Evolutionary conservation across 2,888 invertebrate species (phyloP).

Genomic region (Fragum sueziense): DNA sequence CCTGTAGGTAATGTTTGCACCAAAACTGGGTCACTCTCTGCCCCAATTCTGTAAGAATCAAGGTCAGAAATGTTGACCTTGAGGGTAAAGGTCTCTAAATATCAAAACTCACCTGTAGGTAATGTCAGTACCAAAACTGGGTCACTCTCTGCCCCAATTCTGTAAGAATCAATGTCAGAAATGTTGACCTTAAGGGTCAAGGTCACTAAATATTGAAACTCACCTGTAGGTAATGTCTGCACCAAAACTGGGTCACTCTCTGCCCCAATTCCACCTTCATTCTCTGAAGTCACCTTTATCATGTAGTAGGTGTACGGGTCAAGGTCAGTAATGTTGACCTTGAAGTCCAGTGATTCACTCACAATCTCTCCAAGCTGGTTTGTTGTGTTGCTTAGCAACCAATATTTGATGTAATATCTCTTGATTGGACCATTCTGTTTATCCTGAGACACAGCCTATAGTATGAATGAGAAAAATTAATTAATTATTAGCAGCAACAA

Average conservation of each 20-base stretch:
- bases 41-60: constrained; percentile 69
- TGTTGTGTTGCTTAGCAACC: constrained; percentile 53
- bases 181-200: constrained; percentile 73
- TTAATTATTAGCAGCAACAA: too few relatives aligned
- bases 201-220: constrained; percentile 36
- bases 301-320: constrained; percentile 72
- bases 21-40: constrained; percentile 52
- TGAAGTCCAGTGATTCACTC: constrained; percentile 50
- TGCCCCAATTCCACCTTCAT: constrained; percentile 68
- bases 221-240: constrained; percentile 69
- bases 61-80: constrained; percentile 67
- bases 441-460: constrained; percentile 60
- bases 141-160: constrained; percentile 63
- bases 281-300: constrained; percentile 68
- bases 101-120: constrained; percentile 62
- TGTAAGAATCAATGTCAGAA: constrained; percentile 68
- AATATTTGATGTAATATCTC: constrained; percentile 64
- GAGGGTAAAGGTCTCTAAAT: constrained; percentile 66
- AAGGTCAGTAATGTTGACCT: constrained; percentile 63
- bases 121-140: constrained; percentile 60
- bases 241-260: constrained; percentile 54
- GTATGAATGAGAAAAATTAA: too few relatives aligned
- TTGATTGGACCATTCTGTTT: constrained; percentile 68
- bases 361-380: constrained; percentile 41
- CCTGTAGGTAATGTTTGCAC: constrained; percentile 69